These are phyloP conservation scores for Cardinalis cardinalis DNA, from an alignment of 2,113 vertebrate species.

Conservation along the genomic window DNA sequence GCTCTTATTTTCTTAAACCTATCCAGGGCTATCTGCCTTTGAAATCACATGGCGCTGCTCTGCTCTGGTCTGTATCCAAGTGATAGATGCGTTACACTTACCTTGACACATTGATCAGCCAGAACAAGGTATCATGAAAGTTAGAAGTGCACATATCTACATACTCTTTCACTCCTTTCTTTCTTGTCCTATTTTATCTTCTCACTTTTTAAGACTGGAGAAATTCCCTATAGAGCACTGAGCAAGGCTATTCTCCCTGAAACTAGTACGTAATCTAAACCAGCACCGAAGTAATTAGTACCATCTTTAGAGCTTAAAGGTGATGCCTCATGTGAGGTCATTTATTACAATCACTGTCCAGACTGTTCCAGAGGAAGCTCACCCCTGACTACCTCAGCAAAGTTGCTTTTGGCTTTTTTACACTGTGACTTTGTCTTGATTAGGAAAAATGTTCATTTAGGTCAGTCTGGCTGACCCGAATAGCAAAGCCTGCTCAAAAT, in stretches of 20 bases:
- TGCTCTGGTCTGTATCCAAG: not conserved
- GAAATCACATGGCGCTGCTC: not conserved
- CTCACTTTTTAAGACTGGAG: not conserved
- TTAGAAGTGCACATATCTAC: not conserved
- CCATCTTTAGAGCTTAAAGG: slow-evolving; percentile 28
- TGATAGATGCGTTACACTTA: not conserved
- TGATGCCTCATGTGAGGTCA: slow-evolving; percentile 21
- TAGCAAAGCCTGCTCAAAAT: not conserved
- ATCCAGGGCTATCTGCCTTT: not conserved
- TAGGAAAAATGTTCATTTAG: slow-evolving; percentile 12
- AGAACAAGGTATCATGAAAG: not conserved
- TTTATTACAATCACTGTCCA: not conserved
- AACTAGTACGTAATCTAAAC: slow-evolving; percentile 3
- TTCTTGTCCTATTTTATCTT: not conserved
- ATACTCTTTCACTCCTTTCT: not conserved
- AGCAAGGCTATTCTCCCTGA: not conserved
- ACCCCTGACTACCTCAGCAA: slow-evolving; percentile 16
- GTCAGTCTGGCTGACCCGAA: slow-evolving; percentile 18
- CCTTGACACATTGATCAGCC: not conserved
- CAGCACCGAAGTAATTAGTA: slow-evolving; percentile 18
- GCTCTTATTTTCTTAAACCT: not conserved
- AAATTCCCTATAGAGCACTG: not conserved
- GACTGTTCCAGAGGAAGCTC: slow-evolving; percentile 27
- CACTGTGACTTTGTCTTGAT: slow-evolving; percentile 54
- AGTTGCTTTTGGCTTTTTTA: slow-evolving; percentile 58